phyloP scores from a whole-genome alignment of 2,797 vertebrate genomes.

The Pristis pectinata region DNA sequence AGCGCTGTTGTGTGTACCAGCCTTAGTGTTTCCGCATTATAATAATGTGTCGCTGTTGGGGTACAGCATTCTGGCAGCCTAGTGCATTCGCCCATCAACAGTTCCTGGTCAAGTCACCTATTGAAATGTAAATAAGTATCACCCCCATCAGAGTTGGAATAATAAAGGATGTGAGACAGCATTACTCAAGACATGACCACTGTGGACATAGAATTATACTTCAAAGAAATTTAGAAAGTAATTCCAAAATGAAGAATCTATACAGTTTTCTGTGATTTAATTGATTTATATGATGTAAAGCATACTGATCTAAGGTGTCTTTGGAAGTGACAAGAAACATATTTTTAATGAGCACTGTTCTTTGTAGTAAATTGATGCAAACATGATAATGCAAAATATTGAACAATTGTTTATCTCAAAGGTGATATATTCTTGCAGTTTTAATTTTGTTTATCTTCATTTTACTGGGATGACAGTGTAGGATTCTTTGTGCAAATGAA shows the following conservation, averaged over 20 bases:
- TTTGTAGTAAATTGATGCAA: slow-evolving; percentile 12
- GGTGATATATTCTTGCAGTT: neutral
- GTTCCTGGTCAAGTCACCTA: slow-evolving; percentile 33
- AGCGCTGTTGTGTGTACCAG: slow-evolving; percentile 35
- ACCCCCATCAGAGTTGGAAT: slow-evolving; percentile 30
- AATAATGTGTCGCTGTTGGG: slow-evolving; percentile 31
- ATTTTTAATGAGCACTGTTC: slow-evolving; percentile 18
- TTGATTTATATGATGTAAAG: neutral
- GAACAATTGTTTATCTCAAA: slow-evolving; percentile 23
- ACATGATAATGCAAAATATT: slow-evolving; percentile 21
- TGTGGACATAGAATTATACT: slow-evolving; percentile 33
- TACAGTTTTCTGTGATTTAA: slow-evolving; percentile 14
- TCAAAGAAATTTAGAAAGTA: slow-evolving; percentile 24
- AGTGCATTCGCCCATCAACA: slow-evolving; percentile 32
- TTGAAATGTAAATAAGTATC: slow-evolving; percentile 37
- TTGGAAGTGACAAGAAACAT: slow-evolving; percentile 3
- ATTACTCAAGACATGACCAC: slow-evolving; percentile 26
- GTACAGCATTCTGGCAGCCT: slow-evolving; percentile 27
- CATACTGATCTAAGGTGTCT: neutral
- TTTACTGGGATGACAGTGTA: slow-evolving; percentile 24
- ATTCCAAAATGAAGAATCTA: slow-evolving; percentile 33
- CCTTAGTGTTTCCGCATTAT: slow-evolving; percentile 35
- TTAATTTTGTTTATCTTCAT: slow-evolving; percentile 37
- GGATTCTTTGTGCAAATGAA: slow-evolving; percentile 32
- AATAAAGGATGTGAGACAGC: slow-evolving; percentile 8